Conservation (phyloP, 2,888 invertebrate genomes). For the Hydropsyche betteni region DNA sequence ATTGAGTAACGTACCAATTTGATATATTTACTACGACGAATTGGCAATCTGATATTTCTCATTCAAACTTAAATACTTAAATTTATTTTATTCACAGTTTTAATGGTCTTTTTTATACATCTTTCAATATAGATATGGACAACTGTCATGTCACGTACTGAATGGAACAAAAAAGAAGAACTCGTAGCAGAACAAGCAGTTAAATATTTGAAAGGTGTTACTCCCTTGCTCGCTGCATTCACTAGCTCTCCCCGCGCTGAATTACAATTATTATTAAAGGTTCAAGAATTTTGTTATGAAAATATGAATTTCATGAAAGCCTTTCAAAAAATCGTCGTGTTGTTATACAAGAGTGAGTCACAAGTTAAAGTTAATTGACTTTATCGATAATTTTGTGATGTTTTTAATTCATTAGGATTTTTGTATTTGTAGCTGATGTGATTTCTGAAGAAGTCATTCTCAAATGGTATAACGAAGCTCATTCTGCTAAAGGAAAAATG, state of each 20-base stretch:
- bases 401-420: constrained; percentile 32
- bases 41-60: constrained; percentile 60
- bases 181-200: constrained; percentile 94
- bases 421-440: constrained; percentile 75
- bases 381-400: not conserved
- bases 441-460: constrained; percentile 94
- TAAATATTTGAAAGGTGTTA: constrained; percentile 87
- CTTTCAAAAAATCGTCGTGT: constrained; percentile 95
- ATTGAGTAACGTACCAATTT: constrained; percentile 32
- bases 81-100: constrained; percentile 29
- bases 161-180: constrained; percentile 99
- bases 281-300: constrained; percentile 98
- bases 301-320: constrained; percentile 99
- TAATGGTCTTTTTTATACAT: not conserved
- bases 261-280: constrained; percentile 86
- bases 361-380: too few relatives aligned
- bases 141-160: constrained; percentile 93
- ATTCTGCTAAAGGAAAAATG: constrained; percentile 94
- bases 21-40: constrained; percentile 57
- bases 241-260: constrained; percentile 87
- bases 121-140: constrained; percentile 79
- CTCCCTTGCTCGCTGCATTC: constrained; percentile 86
- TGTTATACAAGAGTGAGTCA: constrained; percentile 89
- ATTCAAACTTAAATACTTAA: not conserved
- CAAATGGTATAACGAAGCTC: constrained; percentile 95